Percentiles rank a stretch among this genome's conserved stretches.
Evolutionary conservation across 2,888 invertebrate genomes (phyloP).

Genomic region (Melanostoma mellinum): DNA sequence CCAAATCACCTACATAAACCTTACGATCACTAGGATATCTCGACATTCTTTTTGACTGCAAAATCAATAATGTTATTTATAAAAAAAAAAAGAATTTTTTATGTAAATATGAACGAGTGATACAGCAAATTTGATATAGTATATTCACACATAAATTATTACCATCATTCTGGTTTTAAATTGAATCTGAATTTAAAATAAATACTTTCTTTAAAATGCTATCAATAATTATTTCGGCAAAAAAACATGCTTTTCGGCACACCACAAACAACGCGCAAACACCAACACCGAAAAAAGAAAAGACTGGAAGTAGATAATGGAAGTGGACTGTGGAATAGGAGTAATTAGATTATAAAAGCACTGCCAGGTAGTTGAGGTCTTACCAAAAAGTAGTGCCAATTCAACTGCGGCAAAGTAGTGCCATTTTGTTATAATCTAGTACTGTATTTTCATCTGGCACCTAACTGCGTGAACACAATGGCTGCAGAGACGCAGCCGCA

Average conservation of each 20-base stretch:
- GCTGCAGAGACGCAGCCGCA: too few relatives aligned
- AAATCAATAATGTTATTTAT: slow-evolving; percentile 62
- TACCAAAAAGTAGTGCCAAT: too few relatives aligned
- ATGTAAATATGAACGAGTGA: neutral
- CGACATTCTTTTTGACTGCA: slow-evolving; percentile 84
- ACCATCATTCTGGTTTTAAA: slow-evolving; percentile 39
- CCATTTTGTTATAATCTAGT: too few relatives aligned
- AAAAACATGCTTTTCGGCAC: slow-evolving; percentile 51
- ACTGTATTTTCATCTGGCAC: too few relatives aligned
- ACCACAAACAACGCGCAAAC: slow-evolving; percentile 51
- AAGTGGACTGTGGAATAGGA: neutral
- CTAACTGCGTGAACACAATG: too few relatives aligned
- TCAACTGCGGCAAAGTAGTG: too few relatives aligned
- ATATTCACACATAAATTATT: slow-evolving; percentile 39
- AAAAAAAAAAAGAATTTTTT: neutral
- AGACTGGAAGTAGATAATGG: slow-evolving; percentile 15
- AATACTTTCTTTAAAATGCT: slow-evolving; percentile 27
- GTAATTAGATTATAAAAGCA: too few relatives aligned
- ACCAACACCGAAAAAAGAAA: neutral
- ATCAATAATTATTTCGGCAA: slow-evolving; percentile 38
- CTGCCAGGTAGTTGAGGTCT: too few relatives aligned
- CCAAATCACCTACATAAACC: slow-evolving; percentile 97
- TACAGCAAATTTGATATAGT: neutral
- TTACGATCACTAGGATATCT: slow-evolving; percentile 94
- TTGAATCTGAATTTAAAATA: slow-evolving; percentile 21